Conservation (phyloP, 1,140 invertebrate species). For the Dendrolimus kikuchii region DNA sequence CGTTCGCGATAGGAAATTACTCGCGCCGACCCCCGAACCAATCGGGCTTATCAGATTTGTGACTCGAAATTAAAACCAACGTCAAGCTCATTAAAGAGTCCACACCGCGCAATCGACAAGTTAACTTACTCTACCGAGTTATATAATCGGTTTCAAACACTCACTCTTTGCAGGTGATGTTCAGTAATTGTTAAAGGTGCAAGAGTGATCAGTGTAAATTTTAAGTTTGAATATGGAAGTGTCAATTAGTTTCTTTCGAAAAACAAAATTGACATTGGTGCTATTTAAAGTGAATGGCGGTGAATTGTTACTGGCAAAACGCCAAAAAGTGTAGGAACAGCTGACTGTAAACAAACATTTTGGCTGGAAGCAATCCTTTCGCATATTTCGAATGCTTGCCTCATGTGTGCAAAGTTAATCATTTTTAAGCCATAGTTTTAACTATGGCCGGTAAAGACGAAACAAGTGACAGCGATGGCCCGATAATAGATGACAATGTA, state of each 20-base stretch:
- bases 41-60: constrained; percentile 2
- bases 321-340: constrained; percentile 53
- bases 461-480: constrained; percentile 56
- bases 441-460: constrained; percentile 50
- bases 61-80: constrained; percentile 25
- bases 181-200: constrained; percentile 40
- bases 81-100: constrained; percentile 41
- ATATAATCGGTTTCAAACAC: constrained; percentile 53
- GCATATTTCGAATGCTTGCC: constrained; percentile 25
- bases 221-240: constrained; percentile 8
- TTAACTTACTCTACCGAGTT: constrained; percentile 26
- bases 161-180: constrained; percentile 33
- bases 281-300: constrained; percentile 60
- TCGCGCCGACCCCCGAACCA: constrained; percentile 13
- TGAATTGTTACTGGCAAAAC: constrained; percentile 47
- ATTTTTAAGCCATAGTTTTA: constrained; percentile 21
- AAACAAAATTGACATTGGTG: constrained; percentile 68
- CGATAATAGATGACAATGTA: constrained; percentile 65
- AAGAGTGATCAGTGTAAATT: constrained; percentile 22
- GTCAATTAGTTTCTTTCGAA: constrained; percentile 39
- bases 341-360: constrained; percentile 68
- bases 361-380: constrained; percentile 34
- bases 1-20: constrained; percentile 19
- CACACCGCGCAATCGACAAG: constrained; percentile 41
- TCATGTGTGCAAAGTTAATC: constrained; percentile 22